These are phyloP conservation scores for Leuciscus idus DNA, from an alignment of 2,113 vertebrate genomes.

Conservation along the genomic window DNA sequence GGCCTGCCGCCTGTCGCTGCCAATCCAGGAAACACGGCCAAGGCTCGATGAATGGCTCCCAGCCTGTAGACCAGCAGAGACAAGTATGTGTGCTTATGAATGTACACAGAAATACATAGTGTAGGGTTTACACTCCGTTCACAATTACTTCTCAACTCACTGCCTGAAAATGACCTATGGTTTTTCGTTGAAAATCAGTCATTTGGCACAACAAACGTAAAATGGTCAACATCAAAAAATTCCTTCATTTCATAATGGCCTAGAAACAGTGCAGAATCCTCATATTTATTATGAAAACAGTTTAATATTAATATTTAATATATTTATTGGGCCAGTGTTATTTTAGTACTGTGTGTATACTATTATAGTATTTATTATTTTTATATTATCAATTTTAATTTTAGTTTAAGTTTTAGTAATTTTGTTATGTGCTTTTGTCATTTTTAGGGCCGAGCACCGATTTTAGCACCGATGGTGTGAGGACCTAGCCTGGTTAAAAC, in stretches of 20 bases:
- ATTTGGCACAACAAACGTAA: background rate
- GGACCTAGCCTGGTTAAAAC: no score
- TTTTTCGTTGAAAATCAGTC: background rate
- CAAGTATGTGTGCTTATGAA: background rate
- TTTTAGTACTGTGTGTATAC: no score
- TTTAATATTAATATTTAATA: no score
- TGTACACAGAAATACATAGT: background rate
- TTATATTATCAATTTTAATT: no score
- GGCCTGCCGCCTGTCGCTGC: constrained; percentile 89
- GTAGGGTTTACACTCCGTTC: background rate
- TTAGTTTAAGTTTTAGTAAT: background rate
- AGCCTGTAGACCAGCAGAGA: constrained; percentile 76
- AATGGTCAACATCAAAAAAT: background rate
- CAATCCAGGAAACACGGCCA: constrained; percentile 90
- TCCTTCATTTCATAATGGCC: no score
- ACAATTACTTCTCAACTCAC: background rate
- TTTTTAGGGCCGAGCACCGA: background rate
- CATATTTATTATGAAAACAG: no score
- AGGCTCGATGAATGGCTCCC: constrained; percentile 96
- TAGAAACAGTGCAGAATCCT: no score
- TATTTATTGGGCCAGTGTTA: no score
- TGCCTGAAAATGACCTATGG: background rate
- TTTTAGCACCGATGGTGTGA: no score
- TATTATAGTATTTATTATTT: no score
- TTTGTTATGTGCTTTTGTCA: background rate